Evolutionary conservation across 2,113 vertebrate species (phyloP), one percentile per base, ranked within the genome.

Genomic region (Paramormyrops kingsleyae): DNA sequence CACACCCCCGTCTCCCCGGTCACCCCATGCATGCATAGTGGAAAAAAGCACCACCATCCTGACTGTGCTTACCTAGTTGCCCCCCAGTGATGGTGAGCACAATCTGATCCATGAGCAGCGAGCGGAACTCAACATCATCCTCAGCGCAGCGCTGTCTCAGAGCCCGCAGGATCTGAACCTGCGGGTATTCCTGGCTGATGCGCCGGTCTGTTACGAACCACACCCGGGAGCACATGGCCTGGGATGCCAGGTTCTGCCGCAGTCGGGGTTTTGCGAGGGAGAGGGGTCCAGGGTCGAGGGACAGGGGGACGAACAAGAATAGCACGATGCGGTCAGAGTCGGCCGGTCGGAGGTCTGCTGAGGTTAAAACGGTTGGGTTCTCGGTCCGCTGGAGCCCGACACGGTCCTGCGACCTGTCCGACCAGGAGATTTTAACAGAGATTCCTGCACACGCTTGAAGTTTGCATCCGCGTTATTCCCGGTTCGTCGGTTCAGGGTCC

Each of bases 151-250:
- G 96, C 95, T 97, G 96, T 92, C 95, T 96, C 92, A 98, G 95
- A 6, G 97, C 97, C 92, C 97, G 96, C 88, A 97, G 96, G 94
- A 98, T 97, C 96, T 97, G 97, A 88, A 97, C 95, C 92, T 98
- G 97, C 19, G 97, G 97, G 59, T 98, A 98, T 92, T 98, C 97
- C 94, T 97, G 96, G 92, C 94, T 94, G 94, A 97, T 97, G 87
- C 97, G 96, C 92, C 97, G 95, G 94, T 98, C 97, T 15, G 97
- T 98, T 92, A 97, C 94, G 92, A 97, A 97, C 97, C 97, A 97
- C 93, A 97, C 93, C 91, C 97, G 96, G 90, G 97, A 96, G 90
- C 96, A 97, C 97, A 97, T 97, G 90, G 90, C 91, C 74, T 39
- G 74, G 17, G 31, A 59, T n/a, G 53, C 88, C 52, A 91, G 70